Evolutionary conservation across 2,113 vertebrate genomes (phyloP), one percentile per base, ranked within the genome.

Genomic region (Grus americana): DNA sequence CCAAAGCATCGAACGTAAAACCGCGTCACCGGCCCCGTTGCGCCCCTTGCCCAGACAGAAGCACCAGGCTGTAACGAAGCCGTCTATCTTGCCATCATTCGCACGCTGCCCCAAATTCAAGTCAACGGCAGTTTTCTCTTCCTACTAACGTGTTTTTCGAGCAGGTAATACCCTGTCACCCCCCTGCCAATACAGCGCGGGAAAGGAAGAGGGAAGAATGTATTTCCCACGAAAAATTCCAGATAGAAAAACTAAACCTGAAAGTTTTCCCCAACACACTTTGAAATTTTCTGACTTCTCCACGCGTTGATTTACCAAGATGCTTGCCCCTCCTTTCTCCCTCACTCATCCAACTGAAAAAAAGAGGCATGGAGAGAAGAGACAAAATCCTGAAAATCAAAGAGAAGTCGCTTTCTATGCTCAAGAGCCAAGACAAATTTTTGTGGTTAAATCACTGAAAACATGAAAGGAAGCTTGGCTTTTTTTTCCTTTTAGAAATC

Each of bases 21-120:
- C 5, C 29, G 10, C 47, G 22, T 4, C 46, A n/a, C 88, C 1
- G 5, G 15, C 24, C 22, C 42, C 2, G 1, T 11, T 15, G 15
- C 13, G n/a, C 63, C 36, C 55, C 61, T 58, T 18, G 11, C 36
- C 62, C 44, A 19, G 79, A 46, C 13, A 19, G 76, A 86, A 82
- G 47, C n/a, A 82, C 6, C 24, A 24, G 29, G 30, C 29, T 55
- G n/a, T 26, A 54, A 58, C 16, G 19, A 47, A 87, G 46, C 15
- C 40, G 15, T 14, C 16, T 42, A 4, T n/a, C 52, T 67, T 4
- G 0, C 46, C 40, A 44, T 44, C 26, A 8, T 42, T 61, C 5
- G 1, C 22, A 5, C 10, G 26, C 67, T 55, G 49, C 21, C 73
- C 38, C 36, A 76, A 75, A 82, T 62, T 32, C 18, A 59, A 87